These are phyloP conservation scores for Phymatocera aterrima DNA, from an alignment of 2,888 invertebrate species.

Conservation along the genomic window DNA sequence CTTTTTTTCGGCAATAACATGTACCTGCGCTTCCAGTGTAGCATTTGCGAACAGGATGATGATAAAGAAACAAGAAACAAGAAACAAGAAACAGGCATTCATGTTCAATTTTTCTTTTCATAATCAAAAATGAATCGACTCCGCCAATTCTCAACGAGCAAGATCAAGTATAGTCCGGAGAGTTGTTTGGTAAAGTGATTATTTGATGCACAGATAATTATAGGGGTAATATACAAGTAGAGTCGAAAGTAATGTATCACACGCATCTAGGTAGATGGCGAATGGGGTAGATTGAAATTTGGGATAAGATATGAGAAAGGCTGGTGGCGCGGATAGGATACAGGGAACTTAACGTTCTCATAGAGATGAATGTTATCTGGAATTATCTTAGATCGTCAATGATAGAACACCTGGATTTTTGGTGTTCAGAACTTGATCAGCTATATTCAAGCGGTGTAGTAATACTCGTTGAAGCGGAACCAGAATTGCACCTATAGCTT, in stretches of 20 bases:
- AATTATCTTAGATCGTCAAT: background rate
- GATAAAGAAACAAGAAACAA: too few species aligned
- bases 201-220: slow-evolving; percentile 41
- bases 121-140: background rate
- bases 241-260: background rate
- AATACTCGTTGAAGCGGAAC: background rate
- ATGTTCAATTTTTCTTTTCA: too few species aligned
- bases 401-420: slow-evolving; percentile 23
- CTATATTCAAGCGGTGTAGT: background rate
- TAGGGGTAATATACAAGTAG: background rate
- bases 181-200: slow-evolving; percentile 21
- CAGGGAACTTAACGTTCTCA: slow-evolving; percentile 32
- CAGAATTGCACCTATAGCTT: background rate
- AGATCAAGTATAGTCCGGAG: background rate
- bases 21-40: too few species aligned
- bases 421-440: background rate
- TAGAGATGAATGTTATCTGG: background rate
- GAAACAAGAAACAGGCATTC: too few species aligned
- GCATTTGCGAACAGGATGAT: too few species aligned
- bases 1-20: background rate
- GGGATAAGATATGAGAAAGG: slow-evolving; percentile 21
- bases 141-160: background rate
- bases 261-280: background rate
- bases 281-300: slow-evolving; percentile 18
- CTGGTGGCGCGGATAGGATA: slow-evolving; percentile 32